Conservation (phyloP, 2,797 vertebrate species). For the Gymnocypris eckloni region DNA sequence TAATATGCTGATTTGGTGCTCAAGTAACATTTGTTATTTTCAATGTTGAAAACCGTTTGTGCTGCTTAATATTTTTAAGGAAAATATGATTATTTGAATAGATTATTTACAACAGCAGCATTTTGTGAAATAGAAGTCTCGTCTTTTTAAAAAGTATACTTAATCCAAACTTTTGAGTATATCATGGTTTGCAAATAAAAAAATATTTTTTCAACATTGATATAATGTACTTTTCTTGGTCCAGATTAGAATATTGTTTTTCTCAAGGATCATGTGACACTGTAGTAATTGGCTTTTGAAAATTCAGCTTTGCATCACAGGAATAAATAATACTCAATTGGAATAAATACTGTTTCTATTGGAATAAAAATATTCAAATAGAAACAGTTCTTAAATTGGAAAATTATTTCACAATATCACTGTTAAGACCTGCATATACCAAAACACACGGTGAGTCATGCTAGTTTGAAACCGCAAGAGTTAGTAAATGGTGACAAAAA, state of each 20-base stretch:
- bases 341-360: too few species aligned
- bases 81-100: background rate
- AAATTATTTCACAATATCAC: background rate
- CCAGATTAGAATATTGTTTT: background rate
- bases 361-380: background rate
- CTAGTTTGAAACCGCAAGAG: background rate
- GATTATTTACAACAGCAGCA: background rate
- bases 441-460: background rate
- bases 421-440: background rate
- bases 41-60: background rate
- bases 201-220: background rate
- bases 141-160: background rate
- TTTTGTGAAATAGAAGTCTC: background rate
- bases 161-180: background rate
- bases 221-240: background rate
- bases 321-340: background rate
- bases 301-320: background rate
- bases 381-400: background rate
- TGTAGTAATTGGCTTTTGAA: background rate
- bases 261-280: background rate
- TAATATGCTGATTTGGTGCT: background rate
- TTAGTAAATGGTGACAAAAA: background rate
- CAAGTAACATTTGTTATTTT: background rate
- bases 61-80: background rate
- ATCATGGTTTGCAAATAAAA: background rate